Evolutionary conservation across 2,113 vertebrate species (phyloP), one percentile per base, ranked within the genome.

Genomic region (Caranx ignobilis): DNA sequence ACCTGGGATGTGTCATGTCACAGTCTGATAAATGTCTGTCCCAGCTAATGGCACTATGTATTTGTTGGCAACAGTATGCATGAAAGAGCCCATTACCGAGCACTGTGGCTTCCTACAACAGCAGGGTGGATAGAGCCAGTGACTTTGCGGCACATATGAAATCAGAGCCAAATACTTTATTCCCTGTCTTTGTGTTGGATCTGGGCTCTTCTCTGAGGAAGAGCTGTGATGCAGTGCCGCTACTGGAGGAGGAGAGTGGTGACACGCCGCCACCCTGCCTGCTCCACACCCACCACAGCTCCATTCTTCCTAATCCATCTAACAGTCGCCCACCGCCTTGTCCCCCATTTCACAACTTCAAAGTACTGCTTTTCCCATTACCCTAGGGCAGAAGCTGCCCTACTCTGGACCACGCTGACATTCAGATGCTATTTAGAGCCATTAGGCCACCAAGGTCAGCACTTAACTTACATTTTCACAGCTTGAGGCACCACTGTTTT

Each of bases 371-470:
- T 84, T 41, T 56, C 41, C 82, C 81, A 81, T 85, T 88, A 81
- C 78, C 91, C 87, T 71, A 76, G 50, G 83, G 89, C 90, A 52
- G 68, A 54, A 72, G 64, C 78, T 87, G 79, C 79, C 82, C 89
- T 92, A 90, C 83, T 87, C 75, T 45, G 21, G 84, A 85, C 87
- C 81, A 85, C 63, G 11, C 84, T 79, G 79, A 77, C 89, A 88
- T 93, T 87, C 87, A 87, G 71, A 88, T 16, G 71, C 87, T 87
- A 90, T 91, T 93, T 85, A 82, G 72, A 90, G 88, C 84, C 86
- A 93, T 92, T 93, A 91, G 81, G 84, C 79, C 88, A 87, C 52
- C 77, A 77, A 89, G 91, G 92, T 92, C 90, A 91, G 84, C 88
- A 90, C 87, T 91, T 91, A 86, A 76, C 77, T 80, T 87, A 86